A percentile compares a stretch with the other conserved stretches of the same genome.
Conservation (phyloP, 23 tunicate species). For the Corella eumyota region DNA sequence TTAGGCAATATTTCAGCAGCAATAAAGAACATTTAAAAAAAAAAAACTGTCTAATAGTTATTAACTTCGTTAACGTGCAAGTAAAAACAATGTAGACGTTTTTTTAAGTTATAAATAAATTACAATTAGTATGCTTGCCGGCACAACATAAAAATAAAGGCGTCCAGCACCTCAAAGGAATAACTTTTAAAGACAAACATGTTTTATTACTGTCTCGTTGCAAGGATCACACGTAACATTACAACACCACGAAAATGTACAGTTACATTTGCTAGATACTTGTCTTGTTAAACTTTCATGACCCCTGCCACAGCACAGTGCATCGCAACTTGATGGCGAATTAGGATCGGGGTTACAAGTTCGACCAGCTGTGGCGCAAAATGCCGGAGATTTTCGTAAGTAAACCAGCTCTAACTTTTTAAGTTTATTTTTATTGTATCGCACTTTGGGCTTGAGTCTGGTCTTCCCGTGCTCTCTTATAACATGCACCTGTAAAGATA, state of each 20-base stretch:
- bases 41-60: too few species aligned
- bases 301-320: conserved; percentile 66
- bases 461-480: too few species aligned
- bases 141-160: too few species aligned
- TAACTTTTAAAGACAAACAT: not conserved
- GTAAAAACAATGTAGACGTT: too few species aligned
- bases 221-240: conserved; percentile 31
- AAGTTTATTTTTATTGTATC: too few species aligned
- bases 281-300: not conserved
- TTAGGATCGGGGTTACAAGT: conserved; percentile 26
- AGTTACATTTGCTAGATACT: conserved; percentile 29
- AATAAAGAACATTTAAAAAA: too few species aligned
- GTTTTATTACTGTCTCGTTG: not conserved
- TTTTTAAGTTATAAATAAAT: too few species aligned
- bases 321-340: conserved; percentile 40
- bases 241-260: conserved; percentile 32
- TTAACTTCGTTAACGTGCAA: too few species aligned
- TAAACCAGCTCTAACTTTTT: conserved; percentile 1
- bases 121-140: too few species aligned
- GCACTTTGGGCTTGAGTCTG: too few species aligned
- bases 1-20: too few species aligned
- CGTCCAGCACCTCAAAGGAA: too few species aligned
- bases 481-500: not conserved
- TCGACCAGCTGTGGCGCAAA: conserved; percentile 49
- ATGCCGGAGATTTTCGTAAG: conserved; percentile 41